Evolutionary conservation across 2,113 vertebrate genomes (phyloP), one percentile per base, ranked within the genome.

Genomic region (Tragelaphus strepsiceros): DNA sequence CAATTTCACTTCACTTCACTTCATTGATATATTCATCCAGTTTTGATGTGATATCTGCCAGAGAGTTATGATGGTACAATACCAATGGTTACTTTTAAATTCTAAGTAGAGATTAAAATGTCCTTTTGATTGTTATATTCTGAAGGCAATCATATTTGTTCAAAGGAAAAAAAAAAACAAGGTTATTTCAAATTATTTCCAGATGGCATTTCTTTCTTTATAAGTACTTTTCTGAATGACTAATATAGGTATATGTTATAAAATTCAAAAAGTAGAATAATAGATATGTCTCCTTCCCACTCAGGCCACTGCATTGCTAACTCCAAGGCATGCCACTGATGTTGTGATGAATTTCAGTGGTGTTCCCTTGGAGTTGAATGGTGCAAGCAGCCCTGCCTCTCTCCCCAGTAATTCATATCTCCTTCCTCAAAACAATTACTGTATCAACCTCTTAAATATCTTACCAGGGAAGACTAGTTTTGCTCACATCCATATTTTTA

Each of bases 191-290:
- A 78, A 54, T 35, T 28, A 81, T 91, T 89, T 30, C 90, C 43
- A 93, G 15, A 28, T 21, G 53, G 16, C 15, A 59, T 51, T 95
- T 87, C 86, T 24, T 96, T 92, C 21, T 61, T 84, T 90, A 59
- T n/a, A 97, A 93, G 26, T 88, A 43, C 59, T 22, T 61, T 81
- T 77, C 91, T 51, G 9, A 88, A 95, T 56, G 71, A 10, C 74
- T 95, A 51, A 74, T 56, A 59, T 30, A 88, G 49, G 13, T 9
- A 61, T 7, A 43, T 64, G 2, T 3, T 16, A 88, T 87, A 93
- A 88, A 97, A 80, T 78, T 85, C 9, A 83, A 81, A 95, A 87
- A 15, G 9, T 54, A 83, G 35, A 94, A 74, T 51, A 81, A 81
- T 56, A 77, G 71, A 67, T 85, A 51, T 43, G 17, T 46, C 39